phyloP scores from a whole-genome alignment of 2,888 invertebrate species.

The Holacanthella duospinosa region DNA sequence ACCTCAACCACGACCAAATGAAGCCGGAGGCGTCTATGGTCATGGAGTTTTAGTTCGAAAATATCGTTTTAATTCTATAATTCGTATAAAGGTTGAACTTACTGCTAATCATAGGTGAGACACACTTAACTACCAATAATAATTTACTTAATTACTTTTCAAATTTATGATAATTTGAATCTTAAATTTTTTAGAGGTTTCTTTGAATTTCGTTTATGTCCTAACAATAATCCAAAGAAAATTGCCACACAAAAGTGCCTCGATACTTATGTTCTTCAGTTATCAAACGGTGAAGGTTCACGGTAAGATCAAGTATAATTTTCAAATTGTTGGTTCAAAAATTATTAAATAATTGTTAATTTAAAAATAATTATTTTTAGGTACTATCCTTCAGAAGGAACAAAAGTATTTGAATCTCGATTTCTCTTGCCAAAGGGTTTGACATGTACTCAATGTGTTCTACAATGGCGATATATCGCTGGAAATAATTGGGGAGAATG shows the following conservation, averaged over 20 bases:
- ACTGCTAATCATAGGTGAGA: conserved; percentile 68
- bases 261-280: conserved; percentile 56
- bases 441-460: conserved; percentile 2
- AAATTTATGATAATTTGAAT: conserved; percentile 10
- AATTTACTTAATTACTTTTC: too few species aligned
- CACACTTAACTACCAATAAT: too few species aligned
- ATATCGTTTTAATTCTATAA: conserved; percentile 56
- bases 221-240: conserved; percentile 51
- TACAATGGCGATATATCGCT: conserved; percentile 6
- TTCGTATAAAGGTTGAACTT: conserved; percentile 67
- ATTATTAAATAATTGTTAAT: not conserved
- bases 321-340: not conserved
- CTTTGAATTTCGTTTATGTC: conserved; percentile 74
- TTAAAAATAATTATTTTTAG: not conserved
- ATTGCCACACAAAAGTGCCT: conserved; percentile 65
- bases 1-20: conserved; percentile 52
- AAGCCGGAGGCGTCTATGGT: conserved; percentile 71
- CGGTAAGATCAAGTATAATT: too few species aligned
- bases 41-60: conserved; percentile 67
- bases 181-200: conserved; percentile 48
- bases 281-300: conserved; percentile 43
- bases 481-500: conserved; percentile 16
- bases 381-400: not conserved
- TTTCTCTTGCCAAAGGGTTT: conserved; percentile 26
- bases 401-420: conserved; percentile 41